A percentile compares a stretch with the other conserved stretches of the same genome.
These are phyloP conservation scores for Brachymystax lenok DNA, from an alignment of 2,797 vertebrate species.

Conservation along the genomic window DNA sequence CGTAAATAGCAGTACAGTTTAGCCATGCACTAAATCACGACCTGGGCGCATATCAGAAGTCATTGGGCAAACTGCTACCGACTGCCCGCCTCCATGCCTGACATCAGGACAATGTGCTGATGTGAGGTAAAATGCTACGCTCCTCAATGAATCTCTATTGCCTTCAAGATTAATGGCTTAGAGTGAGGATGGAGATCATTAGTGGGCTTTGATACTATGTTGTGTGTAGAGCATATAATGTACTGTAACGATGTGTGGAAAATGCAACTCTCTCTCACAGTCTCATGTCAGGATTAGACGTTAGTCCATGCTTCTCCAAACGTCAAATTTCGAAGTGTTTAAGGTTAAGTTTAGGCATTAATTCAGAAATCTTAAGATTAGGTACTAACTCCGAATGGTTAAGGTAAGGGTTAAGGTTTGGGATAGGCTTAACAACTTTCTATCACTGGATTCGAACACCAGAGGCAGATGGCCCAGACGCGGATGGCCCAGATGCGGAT, in stretches of 20 bases:
- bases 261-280: no score
- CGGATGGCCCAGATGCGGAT: no score
- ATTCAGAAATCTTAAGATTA: no score
- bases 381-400: no score
- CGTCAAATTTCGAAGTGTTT: no score
- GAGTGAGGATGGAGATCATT: background rate
- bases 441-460: no score
- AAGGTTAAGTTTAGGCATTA: no score
- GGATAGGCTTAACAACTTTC: no score
- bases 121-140: constrained; percentile 28
- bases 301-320: no score
- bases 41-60: constrained; percentile 16
- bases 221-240: background rate
- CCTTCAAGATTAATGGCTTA: constrained; percentile 32
- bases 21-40: constrained; percentile 12
- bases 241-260: background rate
- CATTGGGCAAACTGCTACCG: constrained; percentile 3
- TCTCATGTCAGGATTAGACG: no score
- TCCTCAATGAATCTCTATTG: constrained; percentile 2
- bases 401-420: no score
- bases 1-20: constrained; percentile 15
- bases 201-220: background rate
- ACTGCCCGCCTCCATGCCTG: background rate
- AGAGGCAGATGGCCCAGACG: no score
- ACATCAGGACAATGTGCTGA: constrained; percentile 38